phyloP scores from a whole-genome alignment of 35 echinoderm and acorn worm species.

The Heliocidaris erythrogramma region DNA sequence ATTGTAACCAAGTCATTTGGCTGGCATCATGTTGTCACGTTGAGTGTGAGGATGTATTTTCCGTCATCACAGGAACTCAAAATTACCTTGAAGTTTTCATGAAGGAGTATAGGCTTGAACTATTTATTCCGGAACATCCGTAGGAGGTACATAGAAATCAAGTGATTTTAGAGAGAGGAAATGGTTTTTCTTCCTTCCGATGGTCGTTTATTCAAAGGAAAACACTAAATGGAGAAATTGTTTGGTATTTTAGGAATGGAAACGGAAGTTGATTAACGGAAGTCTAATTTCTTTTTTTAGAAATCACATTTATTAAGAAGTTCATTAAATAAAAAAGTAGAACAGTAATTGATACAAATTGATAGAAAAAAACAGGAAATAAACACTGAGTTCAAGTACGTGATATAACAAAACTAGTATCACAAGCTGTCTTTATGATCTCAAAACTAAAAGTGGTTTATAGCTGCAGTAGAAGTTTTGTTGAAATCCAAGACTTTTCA shows the following conservation, averaged over 20 bases:
- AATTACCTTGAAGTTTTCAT: not conserved
- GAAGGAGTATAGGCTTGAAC: not conserved
- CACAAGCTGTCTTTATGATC: not conserved
- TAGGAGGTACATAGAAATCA: not conserved
- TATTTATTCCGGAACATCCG: not conserved
- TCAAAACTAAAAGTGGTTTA: not conserved
- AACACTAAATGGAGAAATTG: not conserved
- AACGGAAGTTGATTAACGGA: not conserved
- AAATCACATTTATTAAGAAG: not conserved
- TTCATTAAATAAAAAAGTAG: too few species aligned
- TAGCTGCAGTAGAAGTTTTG: not conserved
- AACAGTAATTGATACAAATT: not conserved
- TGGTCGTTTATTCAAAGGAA: not conserved
- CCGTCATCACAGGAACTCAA: not conserved
- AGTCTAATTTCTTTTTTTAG: not conserved
- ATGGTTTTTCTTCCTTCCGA: not conserved
- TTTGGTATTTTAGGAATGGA: slow-evolving; percentile 5
- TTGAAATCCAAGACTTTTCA: not conserved
- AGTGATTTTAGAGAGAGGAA: not conserved
- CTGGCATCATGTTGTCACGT: too few species aligned
- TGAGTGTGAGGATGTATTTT: too few species aligned
- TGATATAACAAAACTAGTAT: not conserved
- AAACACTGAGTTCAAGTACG: not conserved
- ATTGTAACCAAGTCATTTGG: too few species aligned
- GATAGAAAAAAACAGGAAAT: not conserved